Evolutionary conservation across 2,797 vertebrate genomes (phyloP), one percentile per base, ranked within the genome.

Genomic region (Fringilla coelebs): DNA sequence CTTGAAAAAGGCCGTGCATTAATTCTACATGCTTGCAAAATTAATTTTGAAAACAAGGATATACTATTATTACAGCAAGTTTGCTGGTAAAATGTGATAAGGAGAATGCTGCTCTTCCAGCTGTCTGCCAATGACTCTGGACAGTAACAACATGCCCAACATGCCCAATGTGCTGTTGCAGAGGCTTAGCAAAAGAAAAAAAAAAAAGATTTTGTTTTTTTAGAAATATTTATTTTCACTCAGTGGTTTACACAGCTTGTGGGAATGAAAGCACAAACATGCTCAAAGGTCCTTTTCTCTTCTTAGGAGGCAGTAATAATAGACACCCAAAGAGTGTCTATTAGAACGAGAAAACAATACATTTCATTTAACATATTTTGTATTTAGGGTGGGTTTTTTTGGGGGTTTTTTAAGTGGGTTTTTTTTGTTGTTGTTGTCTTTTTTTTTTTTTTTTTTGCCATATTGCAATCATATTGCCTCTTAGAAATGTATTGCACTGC

Each of bases 11-110:
- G 12, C 36, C 36, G 11, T 38, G 7, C 22, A 5, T 76, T 93
- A 77, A 91, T 93, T 91, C 55, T 57, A 19, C n/a, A 26, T 48
- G 55, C 13, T 87, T 86, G 25, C 14, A n/a, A 58, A 91, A 87
- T 77, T 83, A 88, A 78, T 84, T 71, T 92, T 95, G 43, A 66
- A 89, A 46, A 31, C 0, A 0, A 91, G 70, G 73, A 71, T 46
- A 21, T 31, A 62, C 10, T 51, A 79, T 84, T 92, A 52, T 73
- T 70, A 36, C 67, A 94, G 46, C 21, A 84, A 73, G 15, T 88
- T 96, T 93, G 32, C 91, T 96, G 85, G 48, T 93, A 73, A 94
- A 96, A 81, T 75, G 32, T 66, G 77, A 76, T 92, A 83, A 97
- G 49, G 41, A 24, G 71, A 92, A 66, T 85, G 9, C 11, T 83